A percentile compares a stretch with the other conserved stretches of the same genome.
Conservation (phyloP, 2,113 vertebrate genomes). For the Takifugu bimaculatus region DNA sequence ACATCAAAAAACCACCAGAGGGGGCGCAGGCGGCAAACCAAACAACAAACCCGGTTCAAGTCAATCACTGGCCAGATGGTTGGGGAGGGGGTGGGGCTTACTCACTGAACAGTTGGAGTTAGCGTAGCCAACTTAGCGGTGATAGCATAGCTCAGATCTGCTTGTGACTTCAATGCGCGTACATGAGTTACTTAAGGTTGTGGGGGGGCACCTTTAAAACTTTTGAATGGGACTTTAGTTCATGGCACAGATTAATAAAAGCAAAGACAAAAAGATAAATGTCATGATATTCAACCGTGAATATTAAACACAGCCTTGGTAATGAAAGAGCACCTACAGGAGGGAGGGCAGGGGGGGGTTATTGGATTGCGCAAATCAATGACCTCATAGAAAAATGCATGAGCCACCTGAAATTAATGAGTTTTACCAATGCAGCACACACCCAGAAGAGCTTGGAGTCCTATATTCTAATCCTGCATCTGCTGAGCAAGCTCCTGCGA, state of each 20-base stretch:
- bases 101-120: no score
- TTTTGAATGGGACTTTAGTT: no score
- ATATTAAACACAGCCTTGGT: slow-evolving; percentile 57
- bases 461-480: neutral
- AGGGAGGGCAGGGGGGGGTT: slow-evolving; percentile 26
- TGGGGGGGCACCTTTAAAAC: no score
- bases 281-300: slow-evolving; percentile 63
- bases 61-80: no score
- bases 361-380: slow-evolving; percentile 67
- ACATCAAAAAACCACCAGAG: no score
- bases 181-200: no score
- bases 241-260: slow-evolving; percentile 60
- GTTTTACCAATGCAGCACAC: slow-evolving; percentile 26
- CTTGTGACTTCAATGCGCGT: no score
- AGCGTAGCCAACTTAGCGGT: no score
- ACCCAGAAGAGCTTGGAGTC: neutral
- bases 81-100: no score
- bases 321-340: slow-evolving; percentile 52
- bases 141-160: no score
- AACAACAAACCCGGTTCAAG: no score
- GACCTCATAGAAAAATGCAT: slow-evolving; percentile 47
- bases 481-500: slow-evolving; percentile 34
- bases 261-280: slow-evolving; percentile 67
- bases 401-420: slow-evolving; percentile 46
- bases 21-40: no score